Conservation (phyloP, 1,140 invertebrate species). For the Drosophila lacteicornis region DNA sequence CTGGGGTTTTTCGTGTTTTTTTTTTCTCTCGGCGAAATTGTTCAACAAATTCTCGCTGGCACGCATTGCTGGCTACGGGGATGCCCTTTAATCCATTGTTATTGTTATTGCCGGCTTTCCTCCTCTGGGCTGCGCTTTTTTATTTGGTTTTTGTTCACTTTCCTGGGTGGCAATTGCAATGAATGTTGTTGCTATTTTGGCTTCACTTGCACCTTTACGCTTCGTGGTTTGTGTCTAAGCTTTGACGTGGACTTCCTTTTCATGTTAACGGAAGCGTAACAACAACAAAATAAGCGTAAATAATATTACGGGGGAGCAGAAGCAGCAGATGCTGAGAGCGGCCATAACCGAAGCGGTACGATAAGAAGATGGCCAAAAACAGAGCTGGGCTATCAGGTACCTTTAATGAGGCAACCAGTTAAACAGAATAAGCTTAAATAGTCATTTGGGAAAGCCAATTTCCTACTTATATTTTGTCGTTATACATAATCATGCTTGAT, state of each 20-base stretch:
- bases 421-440: background rate
- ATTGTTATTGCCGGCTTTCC: constrained; percentile 22
- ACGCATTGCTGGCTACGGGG: constrained; percentile 73
- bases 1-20: constrained; percentile 25
- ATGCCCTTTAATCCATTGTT: constrained; percentile 66
- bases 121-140: constrained; percentile 2
- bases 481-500: background rate
- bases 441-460: background rate
- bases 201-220: constrained; percentile 83
- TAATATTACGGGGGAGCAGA: constrained; percentile 29
- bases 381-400: background rate
- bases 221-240: constrained; percentile 82
- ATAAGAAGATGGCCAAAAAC: constrained; percentile 1
- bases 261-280: constrained; percentile 75
- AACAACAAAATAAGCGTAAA: constrained; percentile 53
- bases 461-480: background rate
- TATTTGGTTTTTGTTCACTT: constrained; percentile 20
- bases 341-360: constrained; percentile 1
- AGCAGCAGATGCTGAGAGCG: constrained; percentile 1
- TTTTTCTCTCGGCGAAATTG: constrained; percentile 72
- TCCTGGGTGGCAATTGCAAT: constrained; percentile 74
- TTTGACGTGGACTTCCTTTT: constrained; percentile 84
- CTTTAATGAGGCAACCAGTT: background rate
- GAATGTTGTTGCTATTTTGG: constrained; percentile 81
- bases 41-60: constrained; percentile 80